phyloP scores from a whole-genome alignment of 2,797 vertebrate species.

The Synanceia verrucosa region DNA sequence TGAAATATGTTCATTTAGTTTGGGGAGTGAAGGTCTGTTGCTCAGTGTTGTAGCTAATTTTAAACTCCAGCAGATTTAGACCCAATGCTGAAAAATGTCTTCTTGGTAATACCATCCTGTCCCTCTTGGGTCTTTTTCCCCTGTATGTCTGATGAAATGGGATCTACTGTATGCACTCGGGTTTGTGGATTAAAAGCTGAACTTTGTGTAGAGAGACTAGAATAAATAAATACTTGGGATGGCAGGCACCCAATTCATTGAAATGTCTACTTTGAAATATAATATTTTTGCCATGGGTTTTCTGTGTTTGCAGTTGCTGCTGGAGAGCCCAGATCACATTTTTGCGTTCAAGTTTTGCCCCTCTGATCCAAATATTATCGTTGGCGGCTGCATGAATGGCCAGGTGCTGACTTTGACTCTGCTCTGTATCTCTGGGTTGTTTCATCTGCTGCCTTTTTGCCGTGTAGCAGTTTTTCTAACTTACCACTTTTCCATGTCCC shows the following conservation, averaged over 20 bases:
- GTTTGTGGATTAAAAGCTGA: conserved; percentile 52
- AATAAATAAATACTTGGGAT: conserved; percentile 53
- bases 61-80: conserved; percentile 25
- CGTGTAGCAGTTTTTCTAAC: not conserved
- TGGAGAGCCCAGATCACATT: conserved; percentile 91
- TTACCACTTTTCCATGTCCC: not conserved
- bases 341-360: conserved; percentile 92
- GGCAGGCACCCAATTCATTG: conserved; percentile 25
- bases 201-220: conserved; percentile 10
- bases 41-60: conserved; percentile 15
- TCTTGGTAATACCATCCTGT: conserved; percentile 20
- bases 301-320: conserved; percentile 84
- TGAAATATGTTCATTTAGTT: conserved; percentile 18
- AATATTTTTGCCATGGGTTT: conserved; percentile 42
- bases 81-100: conserved; percentile 14
- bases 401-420: conserved; percentile 83
- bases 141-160: conserved; percentile 19
- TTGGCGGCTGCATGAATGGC: conserved; percentile 91
- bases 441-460: conserved; percentile 11
- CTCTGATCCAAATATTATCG: conserved; percentile 90
- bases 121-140: conserved; percentile 4
- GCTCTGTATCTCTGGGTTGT: conserved; percentile 11
- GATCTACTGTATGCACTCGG: conserved; percentile 25
- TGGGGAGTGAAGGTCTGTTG: not conserved
- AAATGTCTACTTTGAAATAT: conserved; percentile 58